phyloP scores from a whole-genome alignment of 2,113 vertebrate genomes.

The Poicephalus gulielmi region DNA sequence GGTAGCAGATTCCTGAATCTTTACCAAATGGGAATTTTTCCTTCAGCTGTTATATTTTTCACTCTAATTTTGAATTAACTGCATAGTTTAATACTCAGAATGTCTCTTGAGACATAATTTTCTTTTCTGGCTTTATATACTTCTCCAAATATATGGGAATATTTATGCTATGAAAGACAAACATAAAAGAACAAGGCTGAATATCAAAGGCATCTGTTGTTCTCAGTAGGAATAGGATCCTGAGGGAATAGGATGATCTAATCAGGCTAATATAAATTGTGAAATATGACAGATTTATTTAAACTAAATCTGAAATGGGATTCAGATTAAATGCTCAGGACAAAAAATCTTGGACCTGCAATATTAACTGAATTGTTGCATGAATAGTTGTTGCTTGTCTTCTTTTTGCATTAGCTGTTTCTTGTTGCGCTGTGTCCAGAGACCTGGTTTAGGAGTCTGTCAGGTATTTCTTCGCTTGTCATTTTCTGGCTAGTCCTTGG shows the following conservation, averaged over 20 bases:
- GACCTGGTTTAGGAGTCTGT: background rate
- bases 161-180: background rate
- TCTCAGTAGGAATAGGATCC: background rate
- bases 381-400: background rate
- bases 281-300: conserved; percentile 9
- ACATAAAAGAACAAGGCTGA: background rate
- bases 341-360: background rate
- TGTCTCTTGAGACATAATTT: background rate
- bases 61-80: background rate
- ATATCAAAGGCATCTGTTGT: background rate
- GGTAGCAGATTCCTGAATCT: background rate
- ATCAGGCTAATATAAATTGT: background rate
- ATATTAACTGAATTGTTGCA: background rate
- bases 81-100: background rate
- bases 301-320: background rate
- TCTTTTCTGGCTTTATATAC: background rate
- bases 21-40: background rate
- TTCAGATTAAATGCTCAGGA: background rate
- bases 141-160: background rate
- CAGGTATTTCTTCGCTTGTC: background rate
- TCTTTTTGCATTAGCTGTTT: background rate
- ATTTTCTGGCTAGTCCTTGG: background rate
- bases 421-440: background rate
- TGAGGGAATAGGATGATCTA: background rate
- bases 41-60: background rate